phyloP scores from a whole-genome alignment of 2,797 vertebrate genomes.

The Sitta carolinensis region DNA sequence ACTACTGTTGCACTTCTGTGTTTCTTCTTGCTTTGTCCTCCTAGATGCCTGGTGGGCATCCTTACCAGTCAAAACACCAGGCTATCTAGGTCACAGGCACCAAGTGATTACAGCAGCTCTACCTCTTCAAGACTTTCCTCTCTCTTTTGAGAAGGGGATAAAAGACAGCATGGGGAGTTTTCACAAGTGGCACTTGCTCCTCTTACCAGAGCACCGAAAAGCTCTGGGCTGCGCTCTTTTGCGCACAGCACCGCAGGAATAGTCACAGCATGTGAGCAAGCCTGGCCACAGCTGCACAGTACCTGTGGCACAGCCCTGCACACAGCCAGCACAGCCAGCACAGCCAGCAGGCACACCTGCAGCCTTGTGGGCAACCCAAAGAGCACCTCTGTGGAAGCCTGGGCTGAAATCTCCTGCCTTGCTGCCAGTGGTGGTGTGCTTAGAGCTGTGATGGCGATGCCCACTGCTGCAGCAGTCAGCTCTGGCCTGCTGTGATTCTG shows the following conservation, averaged over 20 bases:
- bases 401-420: background rate
- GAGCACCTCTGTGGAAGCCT: background rate
- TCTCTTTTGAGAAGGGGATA: background rate
- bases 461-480: background rate
- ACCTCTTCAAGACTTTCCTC: background rate
- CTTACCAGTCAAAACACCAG: background rate
- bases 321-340: background rate
- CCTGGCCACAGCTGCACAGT: background rate
- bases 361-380: background rate
- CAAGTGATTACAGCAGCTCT: background rate
- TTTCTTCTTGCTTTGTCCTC: background rate
- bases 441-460: background rate
- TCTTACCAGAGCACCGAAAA: background rate
- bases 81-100: background rate
- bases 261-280: rapidly evolving
- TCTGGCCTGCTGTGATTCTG: background rate
- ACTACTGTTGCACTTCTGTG: background rate
- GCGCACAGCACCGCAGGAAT: background rate
- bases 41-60: background rate
- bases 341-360: background rate
- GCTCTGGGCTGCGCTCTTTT: rapidly evolving
- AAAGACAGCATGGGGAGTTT: background rate
- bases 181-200: background rate
- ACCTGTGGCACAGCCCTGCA: background rate
- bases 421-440: background rate